Conservation (phyloP, 2,113 vertebrate genomes). For the Ochotona princeps region DNA sequence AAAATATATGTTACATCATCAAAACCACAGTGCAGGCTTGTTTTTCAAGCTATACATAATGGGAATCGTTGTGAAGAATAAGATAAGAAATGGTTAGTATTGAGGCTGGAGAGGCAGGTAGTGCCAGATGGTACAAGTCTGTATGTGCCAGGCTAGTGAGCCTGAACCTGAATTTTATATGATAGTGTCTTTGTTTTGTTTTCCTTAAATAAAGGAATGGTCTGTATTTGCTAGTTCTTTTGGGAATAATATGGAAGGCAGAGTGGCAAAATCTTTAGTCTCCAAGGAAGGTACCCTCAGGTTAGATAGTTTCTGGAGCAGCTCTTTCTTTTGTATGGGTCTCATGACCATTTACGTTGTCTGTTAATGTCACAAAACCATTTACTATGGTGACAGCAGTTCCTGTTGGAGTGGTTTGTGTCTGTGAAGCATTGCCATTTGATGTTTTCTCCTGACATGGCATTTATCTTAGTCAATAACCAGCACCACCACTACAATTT, state of each 20-base stretch:
- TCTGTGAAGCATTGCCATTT: constrained; percentile 5
- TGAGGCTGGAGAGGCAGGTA: neutral
- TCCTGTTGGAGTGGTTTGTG: constrained; percentile 52
- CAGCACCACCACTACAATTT: constrained; percentile 43
- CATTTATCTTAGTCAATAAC: constrained; percentile 54
- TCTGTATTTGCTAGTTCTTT: neutral
- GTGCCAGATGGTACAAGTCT: neutral
- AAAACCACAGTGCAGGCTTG: neutral
- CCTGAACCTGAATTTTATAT: constrained; percentile 36
- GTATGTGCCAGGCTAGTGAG: constrained; percentile 13
- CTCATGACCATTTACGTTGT: constrained; percentile 41
- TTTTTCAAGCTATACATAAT: neutral
- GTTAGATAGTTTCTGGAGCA: constrained; percentile 46
- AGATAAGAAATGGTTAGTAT: constrained; percentile 39
- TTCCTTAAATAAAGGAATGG: constrained; percentile 43
- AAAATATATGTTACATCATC: neutral
- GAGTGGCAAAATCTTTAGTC: neutral
- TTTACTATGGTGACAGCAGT: constrained; percentile 51
- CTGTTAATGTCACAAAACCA: constrained; percentile 35
- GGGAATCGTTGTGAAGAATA: constrained; percentile 17
- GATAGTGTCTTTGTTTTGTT: constrained; percentile 28
- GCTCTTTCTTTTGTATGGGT: neutral
- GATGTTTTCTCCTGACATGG: constrained; percentile 56
- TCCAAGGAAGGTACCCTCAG: constrained; percentile 13
- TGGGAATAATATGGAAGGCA: neutral